These are phyloP conservation scores for Drosophila repletoides DNA, from an alignment of 1,140 invertebrate species.

Conservation along the genomic window DNA sequence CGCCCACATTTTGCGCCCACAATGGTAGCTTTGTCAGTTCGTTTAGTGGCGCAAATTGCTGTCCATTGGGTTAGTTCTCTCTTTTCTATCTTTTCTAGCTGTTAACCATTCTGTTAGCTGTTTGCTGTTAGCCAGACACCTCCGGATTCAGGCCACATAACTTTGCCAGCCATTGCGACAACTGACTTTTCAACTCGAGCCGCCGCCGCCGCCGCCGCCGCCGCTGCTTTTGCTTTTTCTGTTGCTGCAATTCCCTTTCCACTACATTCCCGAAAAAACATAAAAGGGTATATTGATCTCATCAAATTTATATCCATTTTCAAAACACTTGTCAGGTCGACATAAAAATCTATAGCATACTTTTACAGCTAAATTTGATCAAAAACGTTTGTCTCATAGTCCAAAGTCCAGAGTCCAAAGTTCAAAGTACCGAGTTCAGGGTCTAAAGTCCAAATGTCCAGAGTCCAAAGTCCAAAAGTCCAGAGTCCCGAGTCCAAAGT, in stretches of 20 bases:
- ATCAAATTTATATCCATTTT: too few species aligned
- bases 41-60: constrained; percentile 75
- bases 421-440: too few species aligned
- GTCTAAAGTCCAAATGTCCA: too few species aligned
- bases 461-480: too few species aligned
- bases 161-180: constrained; percentile 63
- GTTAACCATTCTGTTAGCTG: not conserved
- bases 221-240: constrained; percentile 3
- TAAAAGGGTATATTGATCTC: constrained; percentile 9
- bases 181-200: constrained; percentile 66
- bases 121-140: not conserved
- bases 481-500: too few species aligned
- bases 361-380: too few species aligned
- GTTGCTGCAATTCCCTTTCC: not conserved
- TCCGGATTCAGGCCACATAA: constrained; percentile 45
- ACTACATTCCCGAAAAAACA: not conserved
- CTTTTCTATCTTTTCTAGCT: not conserved
- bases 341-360: too few species aligned
- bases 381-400: too few species aligned
- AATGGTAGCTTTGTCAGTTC: constrained; percentile 63
- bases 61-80: constrained; percentile 65
- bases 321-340: too few species aligned
- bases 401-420: too few species aligned
- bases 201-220: constrained; percentile 5
- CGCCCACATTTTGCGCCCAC: constrained; percentile 2